These are phyloP conservation scores for Hapalemur alaotrensis DNA, from an alignment of 2,797 vertebrate species.

Conservation along the genomic window DNA sequence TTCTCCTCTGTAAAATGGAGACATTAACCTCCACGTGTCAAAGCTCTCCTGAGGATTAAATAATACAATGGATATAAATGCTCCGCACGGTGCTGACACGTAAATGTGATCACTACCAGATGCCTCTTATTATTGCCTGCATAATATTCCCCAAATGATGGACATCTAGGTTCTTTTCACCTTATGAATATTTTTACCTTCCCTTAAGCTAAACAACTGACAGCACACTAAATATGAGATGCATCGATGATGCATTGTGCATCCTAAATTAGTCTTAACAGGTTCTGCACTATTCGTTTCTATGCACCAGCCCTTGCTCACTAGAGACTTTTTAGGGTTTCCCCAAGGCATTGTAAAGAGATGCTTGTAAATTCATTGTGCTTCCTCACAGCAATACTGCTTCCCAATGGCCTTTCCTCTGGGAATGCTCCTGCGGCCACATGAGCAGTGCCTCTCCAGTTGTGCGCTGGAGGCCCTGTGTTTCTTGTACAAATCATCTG, in stretches of 20 bases:
- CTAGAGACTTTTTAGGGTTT: not conserved
- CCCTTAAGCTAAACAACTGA: not conserved
- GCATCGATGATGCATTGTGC: fast-evolving
- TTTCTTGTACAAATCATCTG: not conserved
- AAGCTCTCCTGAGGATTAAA: not conserved
- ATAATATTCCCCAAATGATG: not conserved
- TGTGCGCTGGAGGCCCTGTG: fast-evolving
- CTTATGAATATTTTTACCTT: not conserved
- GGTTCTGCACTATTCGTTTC: not conserved
- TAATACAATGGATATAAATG: not conserved
- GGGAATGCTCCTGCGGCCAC: no score
- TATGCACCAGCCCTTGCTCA: not conserved
- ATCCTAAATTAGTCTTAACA: not conserved
- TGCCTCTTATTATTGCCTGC: not conserved
- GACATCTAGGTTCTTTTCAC: not conserved
- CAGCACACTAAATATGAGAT: not conserved
- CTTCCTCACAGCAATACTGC: not conserved
- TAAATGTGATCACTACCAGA: not conserved
- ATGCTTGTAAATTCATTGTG: not conserved
- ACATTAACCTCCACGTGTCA: not conserved
- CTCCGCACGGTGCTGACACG: not conserved
- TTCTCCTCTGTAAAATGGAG: not conserved
- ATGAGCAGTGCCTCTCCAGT: fast-evolving
- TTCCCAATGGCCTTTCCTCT: not conserved
- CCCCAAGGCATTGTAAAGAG: not conserved